phyloP scores from a whole-genome alignment of 2,113 vertebrate genomes.

The Campylomormyrus numenius region DNA sequence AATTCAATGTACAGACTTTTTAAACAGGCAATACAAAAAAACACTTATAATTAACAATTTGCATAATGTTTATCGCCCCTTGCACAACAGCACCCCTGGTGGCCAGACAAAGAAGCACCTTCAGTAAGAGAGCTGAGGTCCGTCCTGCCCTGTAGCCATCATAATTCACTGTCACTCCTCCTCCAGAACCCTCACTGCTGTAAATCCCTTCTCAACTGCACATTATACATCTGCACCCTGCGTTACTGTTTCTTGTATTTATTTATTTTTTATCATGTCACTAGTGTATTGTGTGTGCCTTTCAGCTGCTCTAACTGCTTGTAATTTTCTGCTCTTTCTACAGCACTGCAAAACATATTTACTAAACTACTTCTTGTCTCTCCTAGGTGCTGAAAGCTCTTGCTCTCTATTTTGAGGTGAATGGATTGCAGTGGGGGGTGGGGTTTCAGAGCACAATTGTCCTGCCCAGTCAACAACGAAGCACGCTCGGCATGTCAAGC shows the following conservation, averaged over 20 bases:
- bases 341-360: neutral
- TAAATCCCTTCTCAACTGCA: neutral
- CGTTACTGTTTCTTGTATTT: neutral
- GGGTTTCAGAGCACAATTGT: neutral
- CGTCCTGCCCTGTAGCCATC: neutral
- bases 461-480: neutral
- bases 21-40: neutral
- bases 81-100: neutral
- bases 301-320: neutral
- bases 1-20: neutral
- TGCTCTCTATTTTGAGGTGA: neutral
- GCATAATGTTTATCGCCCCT: neutral
- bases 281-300: neutral
- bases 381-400: neutral
- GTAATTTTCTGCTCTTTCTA: neutral
- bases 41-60: neutral
- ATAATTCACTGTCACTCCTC: neutral
- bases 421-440: neutral
- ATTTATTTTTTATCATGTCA: neutral
- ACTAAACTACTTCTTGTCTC: neutral
- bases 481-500: neutral
- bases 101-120: neutral
- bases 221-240: neutral
- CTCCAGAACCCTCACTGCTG: neutral
- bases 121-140: neutral